Base-by-base conservation (phyloP, 2,888 invertebrate species). In the Dolichomitus sp. region DNA sequence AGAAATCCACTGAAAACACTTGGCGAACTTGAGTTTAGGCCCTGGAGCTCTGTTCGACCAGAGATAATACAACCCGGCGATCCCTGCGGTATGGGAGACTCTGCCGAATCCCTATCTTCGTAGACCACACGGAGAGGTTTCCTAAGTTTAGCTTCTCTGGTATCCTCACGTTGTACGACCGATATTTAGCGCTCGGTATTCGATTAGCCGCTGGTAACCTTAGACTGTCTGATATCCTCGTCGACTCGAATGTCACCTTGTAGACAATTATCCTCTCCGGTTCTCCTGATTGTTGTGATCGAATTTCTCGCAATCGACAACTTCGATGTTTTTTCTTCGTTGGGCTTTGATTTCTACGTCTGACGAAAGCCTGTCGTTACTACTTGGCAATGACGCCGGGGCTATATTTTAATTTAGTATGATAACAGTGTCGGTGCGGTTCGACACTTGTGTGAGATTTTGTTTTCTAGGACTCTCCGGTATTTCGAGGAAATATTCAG, bases 291-390 rank as follows among this genome's bases (percentile, higher is more conserved):
- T 33, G 23, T 54, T 27, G 27, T 54, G 54, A 54, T 54, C 5
- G 27, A 54, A 27, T 59, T 4, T 33, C 7, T 59, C n/a, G 23
- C 1, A 6, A 14, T 33, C 33, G 33, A 33, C n/a, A 4, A 9
- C 61, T 61, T 61, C 37, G 61, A 61, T 61, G 14, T 65, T 45
- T 45, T 27, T 45, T 27, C 9, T 69, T 69, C 54, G 42, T 40
- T 54, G 65, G 14, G 19, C 27, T 45, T 17, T 9, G 37, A 59
- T 17, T 37, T 33, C 14, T 23, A 27, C 61, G 77, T 63, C 81
- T 73, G 81, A 81, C 61, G 54, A 33, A 48, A 66, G 12, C 54
- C 73, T 72, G 73, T 14, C 65, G 63, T 48, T 69, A 63, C 78
- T 80, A 75, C 82, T 83, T 63, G 65, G 12, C 40, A 19, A 69